phyloP scores from a whole-genome alignment of 1,140 invertebrate species.

The Octopus sinensis region DNA sequence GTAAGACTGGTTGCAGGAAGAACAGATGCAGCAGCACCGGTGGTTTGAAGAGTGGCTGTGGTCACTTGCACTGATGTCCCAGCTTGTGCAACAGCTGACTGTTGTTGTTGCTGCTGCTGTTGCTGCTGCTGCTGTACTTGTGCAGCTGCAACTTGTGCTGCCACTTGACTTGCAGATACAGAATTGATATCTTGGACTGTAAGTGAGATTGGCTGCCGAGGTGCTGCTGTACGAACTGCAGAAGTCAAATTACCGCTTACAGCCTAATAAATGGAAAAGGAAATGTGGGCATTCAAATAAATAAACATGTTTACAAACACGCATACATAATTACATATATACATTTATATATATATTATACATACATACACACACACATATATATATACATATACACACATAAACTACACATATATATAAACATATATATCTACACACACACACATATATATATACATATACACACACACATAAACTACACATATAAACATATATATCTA shows the following conservation, averaged over 20 bases:
- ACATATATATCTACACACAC: no score
- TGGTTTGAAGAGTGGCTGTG: no score
- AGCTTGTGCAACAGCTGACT: slow-evolving; percentile 10
- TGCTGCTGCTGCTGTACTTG: slow-evolving; percentile 13
- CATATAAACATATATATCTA: no score
- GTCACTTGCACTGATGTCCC: slow-evolving; percentile 2
- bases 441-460: no score
- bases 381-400: no score
- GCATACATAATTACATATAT: no score
- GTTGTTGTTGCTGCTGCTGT: not conserved
- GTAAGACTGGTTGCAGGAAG: slow-evolving; percentile 7
- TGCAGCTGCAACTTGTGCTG: slow-evolving; percentile 30
- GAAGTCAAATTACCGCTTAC: slow-evolving; percentile 40
- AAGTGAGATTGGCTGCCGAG: slow-evolving; percentile 30
- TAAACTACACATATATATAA: no score
- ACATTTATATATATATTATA: no score
- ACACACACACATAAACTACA: no score
- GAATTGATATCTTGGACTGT: slow-evolving; percentile 46
- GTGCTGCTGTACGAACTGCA: slow-evolving; percentile 29
- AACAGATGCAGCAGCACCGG: not conserved
- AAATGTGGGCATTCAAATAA: not conserved
- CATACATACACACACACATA: no score
- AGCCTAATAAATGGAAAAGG: slow-evolving; percentile 27
- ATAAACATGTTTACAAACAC: no score
- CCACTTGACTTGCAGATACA: slow-evolving; percentile 27